Evolutionary conservation across 2,113 vertebrate genomes (phyloP).

Genomic region (Microcebus murinus): DNA sequence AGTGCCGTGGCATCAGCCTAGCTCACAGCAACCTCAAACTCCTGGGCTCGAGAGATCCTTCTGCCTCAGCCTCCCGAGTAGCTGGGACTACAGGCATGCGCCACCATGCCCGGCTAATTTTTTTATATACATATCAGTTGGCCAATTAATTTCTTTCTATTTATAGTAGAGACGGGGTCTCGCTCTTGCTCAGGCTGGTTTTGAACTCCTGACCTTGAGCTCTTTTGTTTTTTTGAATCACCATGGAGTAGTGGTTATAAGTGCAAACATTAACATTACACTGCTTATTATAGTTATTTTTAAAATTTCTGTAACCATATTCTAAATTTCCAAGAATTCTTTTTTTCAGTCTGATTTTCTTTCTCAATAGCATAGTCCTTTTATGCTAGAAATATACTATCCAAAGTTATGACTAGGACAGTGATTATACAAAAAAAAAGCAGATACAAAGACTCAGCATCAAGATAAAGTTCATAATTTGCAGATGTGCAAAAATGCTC

Average conservation of each 20-base stretch:
- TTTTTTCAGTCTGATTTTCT: not conserved
- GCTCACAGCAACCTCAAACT: too few species aligned
- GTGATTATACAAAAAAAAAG: not conserved
- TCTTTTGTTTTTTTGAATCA: not conserved
- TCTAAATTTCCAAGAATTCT: not conserved
- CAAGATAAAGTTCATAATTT: not conserved
- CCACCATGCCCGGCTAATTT: too few species aligned
- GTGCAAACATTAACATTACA: not conserved
- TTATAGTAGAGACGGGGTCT: too few species aligned
- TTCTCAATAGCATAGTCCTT: not conserved
- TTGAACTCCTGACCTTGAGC: too few species aligned
- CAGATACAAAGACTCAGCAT: not conserved
- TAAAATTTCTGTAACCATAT: not conserved
- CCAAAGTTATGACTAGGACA: not conserved
- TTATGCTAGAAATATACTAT: not conserved
- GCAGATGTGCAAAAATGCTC: not conserved
- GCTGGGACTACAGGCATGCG: too few species aligned
- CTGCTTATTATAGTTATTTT: not conserved
- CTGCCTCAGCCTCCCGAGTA: too few species aligned
- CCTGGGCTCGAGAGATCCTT: too few species aligned
- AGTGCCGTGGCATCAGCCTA: too few species aligned
- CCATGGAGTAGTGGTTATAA: not conserved
- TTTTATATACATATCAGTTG: too few species aligned
- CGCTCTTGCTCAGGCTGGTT: too few species aligned
- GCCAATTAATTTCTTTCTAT: too few species aligned